phyloP scores from a whole-genome alignment of 2,888 invertebrate species.

The Polydrusus cervinus region DNA sequence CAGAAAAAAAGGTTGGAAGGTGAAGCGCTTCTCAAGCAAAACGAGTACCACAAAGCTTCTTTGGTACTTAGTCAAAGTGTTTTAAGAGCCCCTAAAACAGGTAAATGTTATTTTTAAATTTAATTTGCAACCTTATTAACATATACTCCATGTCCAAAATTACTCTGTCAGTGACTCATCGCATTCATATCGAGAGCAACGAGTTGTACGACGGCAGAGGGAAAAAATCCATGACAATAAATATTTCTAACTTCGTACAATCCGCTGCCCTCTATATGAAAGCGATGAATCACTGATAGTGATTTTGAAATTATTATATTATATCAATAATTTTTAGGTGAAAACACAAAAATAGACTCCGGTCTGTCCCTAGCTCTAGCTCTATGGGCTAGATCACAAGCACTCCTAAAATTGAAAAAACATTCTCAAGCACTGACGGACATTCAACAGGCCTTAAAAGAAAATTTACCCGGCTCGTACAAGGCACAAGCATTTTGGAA shows the following conservation, averaged over 20 bases:
- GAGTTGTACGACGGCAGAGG: too few relatives aligned
- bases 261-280: too few relatives aligned
- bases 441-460: slow-evolving; percentile 78
- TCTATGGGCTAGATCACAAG: slow-evolving; percentile 79
- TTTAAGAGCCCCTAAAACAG: slow-evolving; percentile 80
- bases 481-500: slow-evolving; percentile 81
- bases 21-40: slow-evolving; percentile 74
- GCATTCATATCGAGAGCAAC: too few relatives aligned
- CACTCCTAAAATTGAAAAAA: slow-evolving; percentile 75
- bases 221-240: too few relatives aligned
- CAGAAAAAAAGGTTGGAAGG: slow-evolving; percentile 78
- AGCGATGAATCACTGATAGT: too few relatives aligned
- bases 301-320: too few relatives aligned
- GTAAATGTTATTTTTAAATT: slow-evolving; percentile 66
- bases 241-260: too few relatives aligned
- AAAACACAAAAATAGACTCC: slow-evolving; percentile 72
- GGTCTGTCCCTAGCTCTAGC: slow-evolving; percentile 79
- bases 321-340: slow-evolving; percentile 56
- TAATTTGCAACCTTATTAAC: neutral
- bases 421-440: slow-evolving; percentile 79
- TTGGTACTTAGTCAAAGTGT: slow-evolving; percentile 82
- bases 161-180: too few relatives aligned
- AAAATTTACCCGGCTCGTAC: slow-evolving; percentile 76
- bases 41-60: slow-evolving; percentile 76
- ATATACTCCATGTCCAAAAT: too few relatives aligned